A percentile compares a stretch with the other conserved stretches of the same genome.
These are phyloP conservation scores for Pomatostomus ruficeps DNA, from an alignment of 2,113 vertebrate genomes.

Conservation along the genomic window DNA sequence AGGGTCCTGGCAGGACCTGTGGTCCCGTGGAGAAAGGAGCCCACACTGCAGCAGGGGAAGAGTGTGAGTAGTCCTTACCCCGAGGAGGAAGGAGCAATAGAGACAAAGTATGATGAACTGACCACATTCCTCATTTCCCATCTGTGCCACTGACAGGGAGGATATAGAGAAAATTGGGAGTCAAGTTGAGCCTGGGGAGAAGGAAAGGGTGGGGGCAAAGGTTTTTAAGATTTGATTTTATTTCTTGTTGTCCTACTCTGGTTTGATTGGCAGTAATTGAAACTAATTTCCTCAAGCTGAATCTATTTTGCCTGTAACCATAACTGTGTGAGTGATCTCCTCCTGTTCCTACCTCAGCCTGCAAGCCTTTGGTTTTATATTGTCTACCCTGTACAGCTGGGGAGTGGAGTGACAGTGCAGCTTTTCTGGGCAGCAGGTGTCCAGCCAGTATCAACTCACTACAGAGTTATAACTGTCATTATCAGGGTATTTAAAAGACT, in stretches of 20 bases:
- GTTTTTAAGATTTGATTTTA: background rate
- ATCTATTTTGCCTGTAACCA: background rate
- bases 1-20: background rate
- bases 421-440: background rate
- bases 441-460: background rate
- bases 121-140: background rate
- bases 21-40: rapidly evolving
- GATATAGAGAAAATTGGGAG: background rate
- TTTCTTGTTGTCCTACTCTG: background rate
- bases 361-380: background rate
- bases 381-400: background rate
- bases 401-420: background rate
- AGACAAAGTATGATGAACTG: background rate
- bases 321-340: background rate
- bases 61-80: background rate
- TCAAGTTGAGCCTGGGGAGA: background rate
- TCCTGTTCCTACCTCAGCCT: background rate
- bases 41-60: background rate
- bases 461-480: background rate
- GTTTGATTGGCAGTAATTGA: background rate
- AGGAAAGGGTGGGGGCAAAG: background rate
- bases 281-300: background rate
- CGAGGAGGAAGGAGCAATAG: background rate
- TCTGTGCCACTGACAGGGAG: background rate
- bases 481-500: background rate